Conservation (phyloP, 2,797 vertebrate species). For the Diplodus puntazzo region DNA sequence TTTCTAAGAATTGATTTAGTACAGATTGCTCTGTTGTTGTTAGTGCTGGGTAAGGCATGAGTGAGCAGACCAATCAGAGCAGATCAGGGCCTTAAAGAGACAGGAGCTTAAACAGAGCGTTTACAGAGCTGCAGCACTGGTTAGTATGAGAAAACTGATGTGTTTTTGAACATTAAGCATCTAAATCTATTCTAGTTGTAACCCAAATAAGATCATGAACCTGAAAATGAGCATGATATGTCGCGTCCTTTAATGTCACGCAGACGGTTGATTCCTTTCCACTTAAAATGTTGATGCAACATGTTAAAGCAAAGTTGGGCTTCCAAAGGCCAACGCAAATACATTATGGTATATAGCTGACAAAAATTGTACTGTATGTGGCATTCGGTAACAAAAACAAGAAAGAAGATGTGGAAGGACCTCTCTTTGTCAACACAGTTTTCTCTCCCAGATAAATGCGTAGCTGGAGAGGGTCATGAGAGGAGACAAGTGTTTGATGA, state of each 20-base stretch:
- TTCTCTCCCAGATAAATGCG: slow-evolving; percentile 47
- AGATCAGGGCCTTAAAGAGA: too few species aligned
- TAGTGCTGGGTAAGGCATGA: too few species aligned
- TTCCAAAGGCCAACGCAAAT: not conserved
- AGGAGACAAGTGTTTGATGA: slow-evolving; percentile 74
- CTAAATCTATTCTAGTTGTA: too few species aligned
- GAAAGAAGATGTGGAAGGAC: not conserved
- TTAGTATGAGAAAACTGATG: too few species aligned
- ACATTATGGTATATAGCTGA: not conserved
- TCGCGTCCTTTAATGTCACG: not conserved
- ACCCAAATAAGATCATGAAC: too few species aligned
- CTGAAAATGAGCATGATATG: too few species aligned
- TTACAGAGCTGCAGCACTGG: too few species aligned
- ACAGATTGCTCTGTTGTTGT: too few species aligned
- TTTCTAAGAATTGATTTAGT: too few species aligned
- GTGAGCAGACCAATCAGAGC: too few species aligned
- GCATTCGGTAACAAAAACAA: not conserved
- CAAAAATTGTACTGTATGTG: not conserved
- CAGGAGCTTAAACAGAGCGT: too few species aligned
- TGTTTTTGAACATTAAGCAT: too few species aligned
- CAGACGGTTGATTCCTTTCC: not conserved
- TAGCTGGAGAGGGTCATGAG: slow-evolving; percentile 60
- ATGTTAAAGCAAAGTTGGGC: not conserved
- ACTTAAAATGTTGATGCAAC: not conserved
- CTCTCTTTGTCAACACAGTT: slow-evolving; percentile 51